phyloP scores from a whole-genome alignment of 2,113 vertebrate species.

The Saccopteryx bilineata region DNA sequence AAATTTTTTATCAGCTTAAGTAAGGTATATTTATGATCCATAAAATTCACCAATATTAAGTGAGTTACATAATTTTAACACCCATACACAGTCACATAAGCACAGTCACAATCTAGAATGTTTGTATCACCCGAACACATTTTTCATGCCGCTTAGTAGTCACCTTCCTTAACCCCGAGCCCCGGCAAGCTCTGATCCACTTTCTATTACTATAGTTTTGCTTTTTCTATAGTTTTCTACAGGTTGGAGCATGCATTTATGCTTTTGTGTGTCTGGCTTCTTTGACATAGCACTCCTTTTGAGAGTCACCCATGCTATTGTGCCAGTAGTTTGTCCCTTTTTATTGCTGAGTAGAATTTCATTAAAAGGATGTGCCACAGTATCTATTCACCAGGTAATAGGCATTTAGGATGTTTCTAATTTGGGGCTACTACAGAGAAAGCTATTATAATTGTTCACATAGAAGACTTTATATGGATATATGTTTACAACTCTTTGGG shows the following conservation, averaged over 20 bases:
- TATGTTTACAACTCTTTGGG: not conserved
- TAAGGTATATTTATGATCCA: not conserved
- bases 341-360: not conserved
- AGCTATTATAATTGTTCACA: not conserved
- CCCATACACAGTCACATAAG: not conserved
- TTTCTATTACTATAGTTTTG: not conserved
- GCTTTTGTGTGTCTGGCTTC: not conserved
- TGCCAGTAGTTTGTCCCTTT: not conserved
- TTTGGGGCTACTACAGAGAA: not conserved
- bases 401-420: not conserved
- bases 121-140: not conserved
- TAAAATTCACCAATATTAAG: slow-evolving; percentile 48
- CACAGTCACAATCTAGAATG: not conserved
- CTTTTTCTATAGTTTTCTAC: not conserved
- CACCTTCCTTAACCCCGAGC: not conserved
- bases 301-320: not conserved
- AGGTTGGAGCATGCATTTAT: not conserved
- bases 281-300: not conserved
- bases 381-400: not conserved
- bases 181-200: not conserved
- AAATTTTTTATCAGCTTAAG: not conserved
- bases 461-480: slow-evolving; percentile 24
- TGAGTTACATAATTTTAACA: not conserved
- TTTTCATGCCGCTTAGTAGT: not conserved
- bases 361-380: fast-evolving